These are phyloP conservation scores for Stichodactyla helianthus DNA, from an alignment of 64 coral and sea anemone genomes.

Conservation along the genomic window DNA sequence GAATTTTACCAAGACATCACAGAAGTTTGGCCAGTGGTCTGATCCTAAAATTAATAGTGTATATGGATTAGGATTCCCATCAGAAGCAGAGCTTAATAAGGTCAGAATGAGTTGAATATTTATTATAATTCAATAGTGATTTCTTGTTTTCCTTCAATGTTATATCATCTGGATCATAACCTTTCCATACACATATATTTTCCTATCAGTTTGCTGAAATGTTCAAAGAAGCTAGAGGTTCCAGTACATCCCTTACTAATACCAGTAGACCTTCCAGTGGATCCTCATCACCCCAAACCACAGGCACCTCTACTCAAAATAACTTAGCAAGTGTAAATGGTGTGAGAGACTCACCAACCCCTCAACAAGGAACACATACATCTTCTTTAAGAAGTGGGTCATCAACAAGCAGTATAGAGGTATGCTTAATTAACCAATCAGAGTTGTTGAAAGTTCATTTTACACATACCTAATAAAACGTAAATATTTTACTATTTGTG, in stretches of 20 bases:
- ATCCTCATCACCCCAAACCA: slow-evolving; percentile 38
- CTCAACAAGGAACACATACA: slow-evolving; percentile 47
- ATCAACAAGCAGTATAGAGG: slow-evolving; percentile 81
- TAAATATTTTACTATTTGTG: too few relatives aligned
- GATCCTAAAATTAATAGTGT: slow-evolving; percentile 81
- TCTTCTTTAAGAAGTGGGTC: slow-evolving; percentile 60
- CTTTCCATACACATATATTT: neutral
- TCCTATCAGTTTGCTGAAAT: slow-evolving; percentile 78
- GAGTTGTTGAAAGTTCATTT: too few relatives aligned
- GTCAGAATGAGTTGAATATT: slow-evolving; percentile 10
- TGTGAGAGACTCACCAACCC: slow-evolving; percentile 48
- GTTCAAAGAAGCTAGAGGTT: slow-evolving; percentile 79
- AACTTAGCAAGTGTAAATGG: slow-evolving; percentile 57
- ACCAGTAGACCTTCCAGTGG: slow-evolving; percentile 48
- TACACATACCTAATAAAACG: too few relatives aligned
- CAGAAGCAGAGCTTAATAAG: slow-evolving; percentile 93
- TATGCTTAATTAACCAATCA: neutral
- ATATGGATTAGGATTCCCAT: slow-evolving; percentile 88
- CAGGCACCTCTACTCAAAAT: slow-evolving; percentile 36
- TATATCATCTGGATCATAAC: neutral
- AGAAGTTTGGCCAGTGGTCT: slow-evolving; percentile 99
- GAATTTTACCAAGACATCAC: slow-evolving; percentile 97
- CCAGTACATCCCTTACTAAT: slow-evolving; percentile 37
- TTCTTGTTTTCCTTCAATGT: neutral
- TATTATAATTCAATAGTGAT: neutral